These are phyloP conservation scores for Merops nubicus DNA, from an alignment of 2,113 vertebrate genomes.

Conservation along the genomic window DNA sequence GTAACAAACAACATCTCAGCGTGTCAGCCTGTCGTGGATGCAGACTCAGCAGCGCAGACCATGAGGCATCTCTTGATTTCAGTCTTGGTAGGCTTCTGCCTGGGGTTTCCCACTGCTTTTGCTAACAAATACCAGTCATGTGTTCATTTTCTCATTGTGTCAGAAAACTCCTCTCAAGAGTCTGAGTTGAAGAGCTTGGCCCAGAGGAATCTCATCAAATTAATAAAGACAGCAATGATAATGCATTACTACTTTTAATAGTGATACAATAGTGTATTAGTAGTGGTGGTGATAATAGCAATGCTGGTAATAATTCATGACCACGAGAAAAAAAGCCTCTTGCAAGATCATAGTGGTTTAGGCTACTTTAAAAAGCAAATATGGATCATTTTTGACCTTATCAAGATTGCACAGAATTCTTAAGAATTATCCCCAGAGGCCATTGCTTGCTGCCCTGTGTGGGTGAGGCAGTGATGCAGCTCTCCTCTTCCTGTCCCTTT, in stretches of 20 bases:
- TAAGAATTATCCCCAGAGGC: background rate
- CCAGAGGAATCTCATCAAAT: background rate
- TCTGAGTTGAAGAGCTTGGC: background rate
- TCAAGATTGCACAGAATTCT: background rate
- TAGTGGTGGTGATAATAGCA: background rate
- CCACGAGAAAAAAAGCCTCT: background rate
- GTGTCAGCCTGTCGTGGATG: background rate
- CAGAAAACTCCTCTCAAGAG: background rate
- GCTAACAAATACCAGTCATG: accelerated
- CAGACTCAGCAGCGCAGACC: background rate
- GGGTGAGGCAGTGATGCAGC: background rate
- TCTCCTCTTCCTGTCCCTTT: background rate
- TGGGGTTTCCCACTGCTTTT: background rate
- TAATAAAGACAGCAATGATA: background rate
- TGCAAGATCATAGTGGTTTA: background rate
- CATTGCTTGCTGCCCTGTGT: background rate
- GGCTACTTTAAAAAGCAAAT: background rate
- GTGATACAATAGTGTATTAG: background rate
- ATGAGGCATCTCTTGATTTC: background rate
- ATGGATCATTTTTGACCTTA: background rate
- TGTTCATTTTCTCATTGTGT: background rate
- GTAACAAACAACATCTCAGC: background rate
- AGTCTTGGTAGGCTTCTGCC: background rate
- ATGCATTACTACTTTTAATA: background rate
- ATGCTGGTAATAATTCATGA: background rate